Conservation (phyloP, 2,113 vertebrate genomes). For the Marmota monax region DNA sequence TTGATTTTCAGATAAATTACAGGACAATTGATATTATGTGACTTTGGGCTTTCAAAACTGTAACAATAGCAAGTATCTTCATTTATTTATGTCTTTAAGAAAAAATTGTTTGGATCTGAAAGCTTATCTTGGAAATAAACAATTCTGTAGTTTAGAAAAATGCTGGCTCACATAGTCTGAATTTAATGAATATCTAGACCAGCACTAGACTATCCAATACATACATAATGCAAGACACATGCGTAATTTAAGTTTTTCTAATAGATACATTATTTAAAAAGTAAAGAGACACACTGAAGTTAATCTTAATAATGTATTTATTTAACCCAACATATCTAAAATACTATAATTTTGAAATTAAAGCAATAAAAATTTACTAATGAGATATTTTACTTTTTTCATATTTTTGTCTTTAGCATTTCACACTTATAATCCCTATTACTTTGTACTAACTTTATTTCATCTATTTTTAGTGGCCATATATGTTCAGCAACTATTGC, state of each 20-base stretch:
- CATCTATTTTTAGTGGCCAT: not conserved
- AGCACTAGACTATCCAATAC: not conserved
- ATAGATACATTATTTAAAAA: not conserved
- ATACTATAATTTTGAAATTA: slow-evolving; percentile 28
- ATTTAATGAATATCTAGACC: not conserved
- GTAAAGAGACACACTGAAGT: not conserved
- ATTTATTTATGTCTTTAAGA: not conserved
- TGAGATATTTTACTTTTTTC: not conserved
- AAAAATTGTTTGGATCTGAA: not conserved
- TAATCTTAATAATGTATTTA: not conserved
- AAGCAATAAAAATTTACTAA: not conserved
- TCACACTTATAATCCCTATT: not conserved
- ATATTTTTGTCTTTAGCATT: not conserved
- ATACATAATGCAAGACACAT: not conserved
- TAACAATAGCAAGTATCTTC: not conserved
- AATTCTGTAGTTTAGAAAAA: not conserved
- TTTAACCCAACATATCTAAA: not conserved
- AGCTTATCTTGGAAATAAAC: not conserved
- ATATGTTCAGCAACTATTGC: not conserved
- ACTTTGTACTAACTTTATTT: not conserved
- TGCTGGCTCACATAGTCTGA: not conserved
- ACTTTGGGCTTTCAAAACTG: not conserved
- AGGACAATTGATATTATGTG: not conserved
- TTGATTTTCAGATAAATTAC: not conserved
- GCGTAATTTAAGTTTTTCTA: not conserved